These are phyloP conservation scores for Brachyrhaphis roseni DNA, from an alignment of 2,797 vertebrate species.

Conservation along the genomic window DNA sequence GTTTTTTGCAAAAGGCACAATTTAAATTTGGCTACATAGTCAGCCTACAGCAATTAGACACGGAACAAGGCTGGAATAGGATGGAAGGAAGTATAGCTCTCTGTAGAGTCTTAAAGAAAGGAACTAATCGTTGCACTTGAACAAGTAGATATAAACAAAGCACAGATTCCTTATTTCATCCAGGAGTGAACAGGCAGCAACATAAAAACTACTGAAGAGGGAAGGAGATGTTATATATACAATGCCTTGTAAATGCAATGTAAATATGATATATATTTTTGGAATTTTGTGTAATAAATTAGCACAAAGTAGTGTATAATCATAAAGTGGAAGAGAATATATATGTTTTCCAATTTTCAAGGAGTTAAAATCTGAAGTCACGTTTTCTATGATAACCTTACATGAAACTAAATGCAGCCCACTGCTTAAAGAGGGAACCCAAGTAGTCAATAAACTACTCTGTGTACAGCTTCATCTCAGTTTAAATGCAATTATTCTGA, in stretches of 20 bases:
- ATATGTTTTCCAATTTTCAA: not conserved
- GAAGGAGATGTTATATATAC: conserved; percentile 16
- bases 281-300: not conserved
- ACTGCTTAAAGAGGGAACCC: not conserved
- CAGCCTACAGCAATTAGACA: conserved; percentile 1
- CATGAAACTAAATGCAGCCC: not conserved
- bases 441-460: not conserved
- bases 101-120: conserved; percentile 46
- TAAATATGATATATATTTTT: not conserved
- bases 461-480: not conserved
- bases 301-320: not conserved
- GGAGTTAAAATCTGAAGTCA: not conserved
- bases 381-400: not conserved
- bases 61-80: conserved; percentile 14
- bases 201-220: conserved; percentile 42
- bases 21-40: not conserved
- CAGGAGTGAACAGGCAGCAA: conserved; percentile 71
- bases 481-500: not conserved
- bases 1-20: not conserved
- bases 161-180: conserved; percentile 79
- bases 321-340: not conserved
- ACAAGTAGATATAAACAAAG: conserved; percentile 74
- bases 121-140: conserved; percentile 64
- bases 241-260: not conserved
- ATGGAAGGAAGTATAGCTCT: conserved; percentile 25